phyloP scores from a whole-genome alignment of 2,797 vertebrate genomes.

The Danio tinwini region DNA sequence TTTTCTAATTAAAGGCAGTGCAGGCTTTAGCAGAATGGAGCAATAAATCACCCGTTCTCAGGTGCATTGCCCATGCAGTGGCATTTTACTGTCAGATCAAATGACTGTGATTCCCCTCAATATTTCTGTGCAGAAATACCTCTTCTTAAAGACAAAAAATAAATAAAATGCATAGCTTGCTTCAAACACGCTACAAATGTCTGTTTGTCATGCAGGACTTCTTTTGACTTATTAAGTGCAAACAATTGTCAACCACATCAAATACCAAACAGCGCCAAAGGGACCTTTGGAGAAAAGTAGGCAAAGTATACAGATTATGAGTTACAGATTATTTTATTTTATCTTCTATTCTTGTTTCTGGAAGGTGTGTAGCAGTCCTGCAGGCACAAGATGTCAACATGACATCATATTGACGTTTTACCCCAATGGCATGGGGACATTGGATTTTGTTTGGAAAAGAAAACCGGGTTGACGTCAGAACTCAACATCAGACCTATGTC shows the following conservation, averaged over 20 bases:
- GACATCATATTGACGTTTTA: no score
- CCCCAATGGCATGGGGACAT: no score
- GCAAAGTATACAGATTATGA: not conserved
- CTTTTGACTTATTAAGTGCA: not conserved
- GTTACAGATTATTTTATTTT: no score
- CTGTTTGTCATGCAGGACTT: not conserved
- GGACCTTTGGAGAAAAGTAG: no score
- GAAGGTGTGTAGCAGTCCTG: no score
- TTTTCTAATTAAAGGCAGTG: conserved; percentile 85
- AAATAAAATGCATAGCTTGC: not conserved
- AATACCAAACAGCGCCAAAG: not conserved
- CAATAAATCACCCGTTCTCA: conserved; percentile 83
- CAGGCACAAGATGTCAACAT: no score
- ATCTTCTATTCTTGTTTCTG: no score
- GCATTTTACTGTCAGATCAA: conserved; percentile 76
- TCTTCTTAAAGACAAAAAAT: conserved; percentile 1
- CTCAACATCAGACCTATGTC: no score
- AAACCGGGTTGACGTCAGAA: no score
- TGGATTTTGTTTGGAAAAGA: no score
- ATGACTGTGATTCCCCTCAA: conserved; percentile 72
- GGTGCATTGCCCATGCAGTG: conserved; percentile 75
- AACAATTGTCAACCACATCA: not conserved
- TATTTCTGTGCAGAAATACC: conserved; percentile 60
- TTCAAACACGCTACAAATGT: not conserved
- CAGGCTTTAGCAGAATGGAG: conserved; percentile 73